Evolutionary conservation across 2,113 vertebrate species (phyloP), one percentile per base, ranked within the genome.

Genomic region (Scytalopus superciliaris): DNA sequence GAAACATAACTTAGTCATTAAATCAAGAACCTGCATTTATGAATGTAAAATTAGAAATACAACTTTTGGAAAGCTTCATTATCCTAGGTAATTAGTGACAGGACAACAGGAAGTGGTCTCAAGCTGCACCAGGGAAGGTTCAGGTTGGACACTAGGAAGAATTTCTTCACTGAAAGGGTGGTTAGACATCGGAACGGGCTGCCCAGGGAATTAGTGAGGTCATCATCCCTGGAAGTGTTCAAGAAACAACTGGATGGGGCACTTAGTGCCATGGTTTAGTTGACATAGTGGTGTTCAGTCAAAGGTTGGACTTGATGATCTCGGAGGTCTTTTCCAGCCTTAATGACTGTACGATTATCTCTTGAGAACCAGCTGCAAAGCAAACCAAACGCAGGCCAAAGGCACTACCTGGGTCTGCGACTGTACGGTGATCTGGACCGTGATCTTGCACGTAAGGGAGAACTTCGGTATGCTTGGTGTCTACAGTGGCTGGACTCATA

Each of bases 321-420:
- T 42, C 25, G 47, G 31, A 50, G 19, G 22, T 56, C 25, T 70
- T 56, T 56, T 44, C 49, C 49, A 84, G 27, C 42, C 56, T 63
- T 63, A 77, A 28, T 17, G n/a, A 27, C 42, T 55, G 62, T 31
- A 25, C 6, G 14, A 53, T 42, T 42, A 64, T 64, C 50, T 35
- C 69, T 83, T 49, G 53, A 60, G 60, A 74, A 69, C 49, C 27
- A 49, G 14, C 45, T 76, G 86, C 75, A 91, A 63, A 91, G 73
- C 59, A 74, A 89, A 45, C 3, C 7, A 42, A 44, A 47, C 10
- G 47, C 15, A 73, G n/a, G 37, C 21, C 62, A 63, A 84, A 67
- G 3, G 13, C 84, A 75, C 96, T 97, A 99, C 99, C 99, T 99
- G 98, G 99, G 98, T 98, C 99, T 98, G 96, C 98, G 98, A 97